phyloP scores from a whole-genome alignment of 1,140 invertebrate species.

The Calycopis cecrops region DNA sequence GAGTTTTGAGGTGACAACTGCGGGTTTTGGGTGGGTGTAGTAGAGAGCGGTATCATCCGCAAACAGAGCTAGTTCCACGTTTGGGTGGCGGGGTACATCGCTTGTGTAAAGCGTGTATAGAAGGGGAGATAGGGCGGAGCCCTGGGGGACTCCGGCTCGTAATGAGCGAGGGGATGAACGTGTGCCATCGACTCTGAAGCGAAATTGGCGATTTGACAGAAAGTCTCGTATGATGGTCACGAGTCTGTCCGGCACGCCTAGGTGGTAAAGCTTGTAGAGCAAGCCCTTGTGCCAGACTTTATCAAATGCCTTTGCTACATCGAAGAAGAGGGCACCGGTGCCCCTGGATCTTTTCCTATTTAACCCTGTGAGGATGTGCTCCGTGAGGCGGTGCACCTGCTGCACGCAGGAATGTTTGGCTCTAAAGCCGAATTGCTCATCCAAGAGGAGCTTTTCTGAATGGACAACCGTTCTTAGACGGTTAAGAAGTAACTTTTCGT shows the following conservation, averaged over 20 bases:
- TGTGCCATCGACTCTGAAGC: not conserved
- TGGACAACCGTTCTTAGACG: not conserved
- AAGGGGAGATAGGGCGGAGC: conserved; percentile 16
- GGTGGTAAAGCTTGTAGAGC: conserved; percentile 16
- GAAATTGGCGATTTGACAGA: not conserved
- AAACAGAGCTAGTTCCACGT: not conserved
- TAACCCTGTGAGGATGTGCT: conserved; percentile 12
- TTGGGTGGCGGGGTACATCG: not conserved
- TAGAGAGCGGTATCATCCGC: conserved; percentile 3
- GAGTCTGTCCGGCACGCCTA: conserved; percentile 11
- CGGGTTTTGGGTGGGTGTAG: not conserved
- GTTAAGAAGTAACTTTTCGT: not conserved
- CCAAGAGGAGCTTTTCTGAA: not conserved
- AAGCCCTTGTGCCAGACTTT: too few relatives aligned
- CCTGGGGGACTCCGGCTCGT: conserved; percentile 17
- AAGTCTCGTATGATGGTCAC: not conserved
- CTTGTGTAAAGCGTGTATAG: conserved; percentile 9
- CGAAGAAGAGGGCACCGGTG: conserved; percentile 19
- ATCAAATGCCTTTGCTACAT: too few relatives aligned
- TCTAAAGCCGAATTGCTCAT: conserved; percentile 16
- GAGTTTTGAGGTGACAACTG: not conserved
- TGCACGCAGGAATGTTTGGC: conserved; percentile 1
- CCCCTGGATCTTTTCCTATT: not conserved
- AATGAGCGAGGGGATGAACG: conserved; percentile 10
- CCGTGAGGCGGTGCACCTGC: conserved; percentile 23